A percentile compares a stretch with the other conserved stretches of the same genome.
phyloP scores from a whole-genome alignment of 92 coral and sea anemone species.

The Epizoanthus stellaris region DNA sequence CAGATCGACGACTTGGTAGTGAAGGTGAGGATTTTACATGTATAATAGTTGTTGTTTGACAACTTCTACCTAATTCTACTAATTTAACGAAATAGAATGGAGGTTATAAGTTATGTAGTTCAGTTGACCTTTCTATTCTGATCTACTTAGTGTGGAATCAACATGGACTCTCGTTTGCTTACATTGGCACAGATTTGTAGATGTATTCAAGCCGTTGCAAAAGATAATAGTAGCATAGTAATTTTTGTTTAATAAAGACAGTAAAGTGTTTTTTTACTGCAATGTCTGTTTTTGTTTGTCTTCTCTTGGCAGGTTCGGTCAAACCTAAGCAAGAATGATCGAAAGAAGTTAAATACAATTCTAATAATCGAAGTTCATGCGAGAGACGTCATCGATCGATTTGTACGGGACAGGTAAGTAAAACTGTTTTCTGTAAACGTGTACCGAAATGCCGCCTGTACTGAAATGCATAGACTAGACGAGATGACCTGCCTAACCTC shows the following conservation, averaged over 20 bases:
- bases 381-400: constrained; percentile 92
- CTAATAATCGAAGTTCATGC: constrained; percentile 98
- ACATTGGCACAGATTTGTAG: too few species aligned
- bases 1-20: constrained; percentile 94
- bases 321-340: constrained; percentile 90
- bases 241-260: too few species aligned
- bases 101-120: not conserved
- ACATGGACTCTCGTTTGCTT: too few species aligned
- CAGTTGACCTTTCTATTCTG: too few species aligned
- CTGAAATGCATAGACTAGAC: too few species aligned
- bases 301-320: constrained; percentile 80
- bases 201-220: too few species aligned
- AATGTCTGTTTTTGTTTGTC: too few species aligned
- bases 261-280: too few species aligned
- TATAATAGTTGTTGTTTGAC: too few species aligned
- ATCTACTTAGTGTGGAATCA: too few species aligned
- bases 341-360: constrained; percentile 95
- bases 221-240: too few species aligned
- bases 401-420: constrained; percentile 94
- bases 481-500: too few species aligned
- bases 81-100: not conserved
- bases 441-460: not conserved
- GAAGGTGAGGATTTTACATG: constrained; percentile 58
- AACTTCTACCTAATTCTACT: not conserved
- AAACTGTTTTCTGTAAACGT: not conserved